Evolutionary conservation across 1,140 invertebrate species (phyloP).

Genomic region (Theocolax elegans): DNA sequence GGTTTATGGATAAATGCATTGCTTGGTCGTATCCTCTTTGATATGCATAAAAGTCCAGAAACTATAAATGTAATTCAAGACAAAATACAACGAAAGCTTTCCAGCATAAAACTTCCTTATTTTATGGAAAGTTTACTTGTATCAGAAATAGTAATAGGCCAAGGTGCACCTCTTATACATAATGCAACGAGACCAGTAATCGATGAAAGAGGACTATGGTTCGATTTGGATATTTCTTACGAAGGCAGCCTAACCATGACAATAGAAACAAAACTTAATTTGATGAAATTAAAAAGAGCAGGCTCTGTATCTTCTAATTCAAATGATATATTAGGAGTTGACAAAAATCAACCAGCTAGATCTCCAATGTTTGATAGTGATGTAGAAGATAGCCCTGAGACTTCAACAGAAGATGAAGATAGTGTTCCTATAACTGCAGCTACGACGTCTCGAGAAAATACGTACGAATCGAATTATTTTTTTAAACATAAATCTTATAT

Average conservation of each 20-base stretch:
- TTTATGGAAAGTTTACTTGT: constrained; percentile 88
- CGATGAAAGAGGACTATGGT: constrained; percentile 91
- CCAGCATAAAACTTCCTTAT: constrained; percentile 86
- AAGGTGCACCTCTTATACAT: constrained; percentile 80
- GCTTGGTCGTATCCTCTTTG: constrained; percentile 80
- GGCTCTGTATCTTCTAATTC: constrained; percentile 47
- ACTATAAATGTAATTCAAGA: constrained; percentile 75
- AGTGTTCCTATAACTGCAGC: constrained; percentile 48
- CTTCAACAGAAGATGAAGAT: constrained; percentile 86
- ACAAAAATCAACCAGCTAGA: constrained; percentile 54
- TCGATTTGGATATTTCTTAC: constrained; percentile 91
- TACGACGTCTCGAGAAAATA: constrained; percentile 56
- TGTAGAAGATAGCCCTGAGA: constrained; percentile 92
- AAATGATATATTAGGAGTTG: constrained; percentile 39
- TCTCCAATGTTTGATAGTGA: constrained; percentile 82
- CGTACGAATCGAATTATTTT: constrained; percentile 50
- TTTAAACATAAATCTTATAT: constrained; percentile 12
- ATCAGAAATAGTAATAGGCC: constrained; percentile 81
- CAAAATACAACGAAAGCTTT: constrained; percentile 87
- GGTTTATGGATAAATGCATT: constrained; percentile 81
- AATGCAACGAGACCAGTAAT: constrained; percentile 78
- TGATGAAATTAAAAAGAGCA: constrained; percentile 83
- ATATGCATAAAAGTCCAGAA: constrained; percentile 75
- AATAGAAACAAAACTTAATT: constrained; percentile 94
- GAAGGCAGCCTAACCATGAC: constrained; percentile 89